phyloP scores from a whole-genome alignment of 1,140 invertebrate species.

The Archivesica marissinica region DNA sequence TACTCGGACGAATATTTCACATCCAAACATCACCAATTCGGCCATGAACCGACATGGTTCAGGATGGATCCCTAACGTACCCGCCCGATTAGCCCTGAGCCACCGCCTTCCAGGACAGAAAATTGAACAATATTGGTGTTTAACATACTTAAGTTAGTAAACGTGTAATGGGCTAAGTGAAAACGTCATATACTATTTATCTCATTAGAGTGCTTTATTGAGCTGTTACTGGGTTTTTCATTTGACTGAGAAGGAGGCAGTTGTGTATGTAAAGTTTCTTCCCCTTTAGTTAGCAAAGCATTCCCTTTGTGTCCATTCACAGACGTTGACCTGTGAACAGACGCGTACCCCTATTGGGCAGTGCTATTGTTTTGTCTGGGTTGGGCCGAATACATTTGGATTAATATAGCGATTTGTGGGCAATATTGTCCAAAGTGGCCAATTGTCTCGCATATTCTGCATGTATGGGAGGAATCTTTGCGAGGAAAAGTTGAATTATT shows the following conservation, averaged over 20 bases:
- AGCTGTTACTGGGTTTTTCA: neutral
- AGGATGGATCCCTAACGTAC: no score
- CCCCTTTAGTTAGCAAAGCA: neutral
- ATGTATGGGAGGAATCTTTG: no score
- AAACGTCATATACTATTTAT: neutral
- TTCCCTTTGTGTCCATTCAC: constrained; percentile 41
- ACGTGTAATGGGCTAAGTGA: no score
- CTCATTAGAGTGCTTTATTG: neutral
- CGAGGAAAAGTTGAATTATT: neutral
- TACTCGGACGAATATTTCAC: no score
- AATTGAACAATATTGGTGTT: no score
- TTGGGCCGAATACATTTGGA: neutral
- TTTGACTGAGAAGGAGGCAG: neutral
- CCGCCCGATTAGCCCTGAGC: no score
- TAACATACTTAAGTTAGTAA: neutral
- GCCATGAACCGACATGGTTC: no score
- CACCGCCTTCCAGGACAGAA: no score
- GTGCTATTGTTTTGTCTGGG: neutral
- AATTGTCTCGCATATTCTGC: neutral
- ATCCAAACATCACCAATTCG: no score
- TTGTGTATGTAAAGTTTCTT: neutral
- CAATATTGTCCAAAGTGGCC: no score
- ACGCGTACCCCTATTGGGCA: no score
- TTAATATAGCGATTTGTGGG: neutral
- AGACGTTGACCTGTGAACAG: constrained; percentile 29